Conservation (phyloP, 1,140 invertebrate genomes). For the Diplogasteroides magnus region DNA sequence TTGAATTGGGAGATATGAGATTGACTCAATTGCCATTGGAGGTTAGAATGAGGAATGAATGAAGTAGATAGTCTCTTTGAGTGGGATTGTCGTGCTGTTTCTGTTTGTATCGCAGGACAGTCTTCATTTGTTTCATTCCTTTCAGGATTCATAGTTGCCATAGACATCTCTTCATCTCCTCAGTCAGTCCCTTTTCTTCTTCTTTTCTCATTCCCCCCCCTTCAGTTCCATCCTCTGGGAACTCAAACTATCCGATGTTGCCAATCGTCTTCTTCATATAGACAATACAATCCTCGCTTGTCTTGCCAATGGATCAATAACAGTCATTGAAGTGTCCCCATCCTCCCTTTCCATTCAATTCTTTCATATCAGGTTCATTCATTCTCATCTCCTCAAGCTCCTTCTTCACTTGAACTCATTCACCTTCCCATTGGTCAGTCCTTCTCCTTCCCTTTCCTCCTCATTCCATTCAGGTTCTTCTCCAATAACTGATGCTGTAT, state of each 20-base stretch:
- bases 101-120: slow-evolving; percentile 54
- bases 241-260: slow-evolving; percentile 59
- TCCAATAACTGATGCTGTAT: slow-evolving; percentile 57
- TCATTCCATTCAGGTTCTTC: slow-evolving; percentile 58
- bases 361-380: slow-evolving; percentile 28
- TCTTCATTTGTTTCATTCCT: slow-evolving; percentile 59
- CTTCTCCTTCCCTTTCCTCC: too few species aligned
- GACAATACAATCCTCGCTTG: slow-evolving; percentile 59
- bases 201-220: slow-evolving; percentile 28
- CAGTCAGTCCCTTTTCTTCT: slow-evolving; percentile 34
- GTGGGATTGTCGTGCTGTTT: slow-evolving; percentile 60
- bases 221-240: slow-evolving; percentile 58
- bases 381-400: slow-evolving; percentile 35
- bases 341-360: neutral
- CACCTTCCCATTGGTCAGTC: slow-evolving; percentile 61
- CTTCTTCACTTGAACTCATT: slow-evolving; percentile 56
- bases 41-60: too few species aligned
- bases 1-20: too few species aligned
- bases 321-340: slow-evolving; percentile 58
- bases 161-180: slow-evolving; percentile 35
- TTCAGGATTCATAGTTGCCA: slow-evolving; percentile 58
- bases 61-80: slow-evolving; percentile 40
- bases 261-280: slow-evolving; percentile 56
- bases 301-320: slow-evolving; percentile 61
- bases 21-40: too few species aligned